Percentiles rank a stretch among this genome's conserved stretches.
These are phyloP conservation scores for Lepus timidus DNA, from an alignment of 2,113 vertebrate genomes.

Conservation along the genomic window DNA sequence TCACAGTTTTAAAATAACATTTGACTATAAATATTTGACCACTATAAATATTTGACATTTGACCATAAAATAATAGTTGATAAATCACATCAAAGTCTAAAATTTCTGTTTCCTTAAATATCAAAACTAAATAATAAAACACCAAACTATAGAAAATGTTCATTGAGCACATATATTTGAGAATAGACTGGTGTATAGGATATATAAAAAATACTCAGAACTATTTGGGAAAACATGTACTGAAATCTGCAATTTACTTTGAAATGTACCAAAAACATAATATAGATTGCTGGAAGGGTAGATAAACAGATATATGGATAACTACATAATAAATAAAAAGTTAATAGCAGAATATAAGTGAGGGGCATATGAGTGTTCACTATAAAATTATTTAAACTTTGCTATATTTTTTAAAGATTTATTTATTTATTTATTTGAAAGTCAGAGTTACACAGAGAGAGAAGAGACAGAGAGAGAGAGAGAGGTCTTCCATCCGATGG, in stretches of 20 bases:
- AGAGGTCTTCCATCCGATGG: too few species aligned
- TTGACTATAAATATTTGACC: neutral
- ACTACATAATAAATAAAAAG: slow-evolving; percentile 7
- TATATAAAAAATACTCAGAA: neutral
- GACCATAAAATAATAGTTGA: neutral
- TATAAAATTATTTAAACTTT: slow-evolving; percentile 40
- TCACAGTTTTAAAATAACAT: neutral
- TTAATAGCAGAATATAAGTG: neutral
- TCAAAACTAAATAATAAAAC: neutral
- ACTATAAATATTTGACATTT: too few species aligned
- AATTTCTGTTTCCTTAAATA: neutral
- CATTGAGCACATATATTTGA: neutral
- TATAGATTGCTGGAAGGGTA: neutral
- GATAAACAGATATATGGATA: neutral
- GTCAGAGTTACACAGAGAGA: too few species aligned
- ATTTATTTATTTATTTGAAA: too few species aligned
- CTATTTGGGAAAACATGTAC: neutral
- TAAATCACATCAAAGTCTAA: neutral
- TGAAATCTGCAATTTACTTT: slow-evolving; percentile 16
- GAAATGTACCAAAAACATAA: neutral
- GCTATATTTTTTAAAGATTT: neutral
- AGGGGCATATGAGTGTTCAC: neutral
- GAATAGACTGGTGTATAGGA: neutral
- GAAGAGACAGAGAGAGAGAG: too few species aligned
- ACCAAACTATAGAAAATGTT: slow-evolving; percentile 9